phyloP scores from a whole-genome alignment of 2,113 vertebrate genomes.

The Carassius gibelio region DNA sequence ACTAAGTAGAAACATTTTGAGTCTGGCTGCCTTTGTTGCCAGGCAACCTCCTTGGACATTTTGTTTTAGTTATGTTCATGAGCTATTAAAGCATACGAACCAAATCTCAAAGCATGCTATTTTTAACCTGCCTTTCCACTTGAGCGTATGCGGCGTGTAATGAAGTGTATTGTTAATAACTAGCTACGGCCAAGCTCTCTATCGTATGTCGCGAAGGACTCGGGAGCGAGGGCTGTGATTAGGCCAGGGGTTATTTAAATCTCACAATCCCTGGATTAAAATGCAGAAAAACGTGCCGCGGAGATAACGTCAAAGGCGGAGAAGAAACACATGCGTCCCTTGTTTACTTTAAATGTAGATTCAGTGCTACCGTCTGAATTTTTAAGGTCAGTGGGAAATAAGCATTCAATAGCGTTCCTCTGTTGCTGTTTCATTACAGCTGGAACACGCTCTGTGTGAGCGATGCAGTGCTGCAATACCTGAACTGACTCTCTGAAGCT shows the following conservation, averaged over 20 bases:
- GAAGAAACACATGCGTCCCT: background rate
- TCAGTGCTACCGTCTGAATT: background rate
- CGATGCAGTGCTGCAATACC: constrained; percentile 29
- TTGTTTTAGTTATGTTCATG: constrained; percentile 59
- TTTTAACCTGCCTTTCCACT: constrained; percentile 51
- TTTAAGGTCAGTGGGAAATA: constrained; percentile 38
- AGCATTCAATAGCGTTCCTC: constrained; percentile 1
- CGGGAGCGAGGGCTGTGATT: constrained; percentile 30
- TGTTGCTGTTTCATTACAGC: constrained; percentile 16
- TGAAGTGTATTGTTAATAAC: constrained; percentile 57
- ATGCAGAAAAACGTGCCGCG: constrained; percentile 4
- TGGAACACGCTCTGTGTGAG: background rate
- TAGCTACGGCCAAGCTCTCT: constrained; percentile 41
- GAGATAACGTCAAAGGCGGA: constrained; percentile 11
- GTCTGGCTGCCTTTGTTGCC: constrained; percentile 55
- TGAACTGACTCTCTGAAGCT: constrained; percentile 33
- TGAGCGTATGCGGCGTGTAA: constrained; percentile 49
- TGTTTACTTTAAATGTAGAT: constrained; percentile 26
- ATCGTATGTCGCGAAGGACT: constrained; percentile 11
- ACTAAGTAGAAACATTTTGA: constrained; percentile 47
- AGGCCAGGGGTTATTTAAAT: constrained; percentile 44
- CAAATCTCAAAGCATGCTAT: constrained; percentile 54
- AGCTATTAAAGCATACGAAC: constrained; percentile 57
- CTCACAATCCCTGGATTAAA: constrained; percentile 39
- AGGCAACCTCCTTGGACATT: constrained; percentile 59